A percentile compares a stretch with the other conserved stretches of the same genome.
phyloP scores from a whole-genome alignment of 2,888 invertebrate species.

The Eupithecia abbreviata region DNA sequence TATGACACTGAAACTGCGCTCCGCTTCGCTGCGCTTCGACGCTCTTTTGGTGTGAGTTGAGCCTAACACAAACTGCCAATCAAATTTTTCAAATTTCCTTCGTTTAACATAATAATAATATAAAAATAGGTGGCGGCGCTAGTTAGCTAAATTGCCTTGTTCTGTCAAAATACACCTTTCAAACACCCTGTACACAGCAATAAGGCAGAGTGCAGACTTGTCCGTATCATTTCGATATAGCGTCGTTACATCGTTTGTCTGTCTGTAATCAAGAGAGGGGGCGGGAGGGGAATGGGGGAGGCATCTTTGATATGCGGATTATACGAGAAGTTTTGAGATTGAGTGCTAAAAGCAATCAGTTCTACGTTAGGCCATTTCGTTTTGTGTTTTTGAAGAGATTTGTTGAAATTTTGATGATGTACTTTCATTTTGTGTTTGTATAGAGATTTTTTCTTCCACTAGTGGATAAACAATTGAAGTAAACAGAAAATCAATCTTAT shows the following conservation, averaged over 20 bases:
- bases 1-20: too few species aligned
- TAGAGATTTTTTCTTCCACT: too few species aligned
- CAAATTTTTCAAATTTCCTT: too few species aligned
- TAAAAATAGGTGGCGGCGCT: too few species aligned
- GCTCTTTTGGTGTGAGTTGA: too few species aligned
- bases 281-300: conserved; percentile 45
- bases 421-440: too few species aligned
- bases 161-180: not conserved
- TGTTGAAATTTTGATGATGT: not conserved
- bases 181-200: conserved; percentile 64
- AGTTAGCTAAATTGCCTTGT: too few species aligned
- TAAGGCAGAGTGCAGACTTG: conserved; percentile 79
- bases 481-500: too few species aligned
- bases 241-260: conserved; percentile 51
- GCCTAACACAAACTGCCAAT: too few species aligned
- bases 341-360: conserved; percentile 9
- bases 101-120: too few species aligned
- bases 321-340: conserved; percentile 11
- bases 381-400: not conserved
- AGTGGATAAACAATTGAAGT: too few species aligned
- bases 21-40: too few species aligned
- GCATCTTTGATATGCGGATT: conserved; percentile 33
- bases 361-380: not conserved
- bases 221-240: conserved; percentile 65
- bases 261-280: conserved; percentile 65